Evolutionary conservation across 2,888 invertebrate genomes (phyloP).

Genomic region (Lasioglossum marginatum): DNA sequence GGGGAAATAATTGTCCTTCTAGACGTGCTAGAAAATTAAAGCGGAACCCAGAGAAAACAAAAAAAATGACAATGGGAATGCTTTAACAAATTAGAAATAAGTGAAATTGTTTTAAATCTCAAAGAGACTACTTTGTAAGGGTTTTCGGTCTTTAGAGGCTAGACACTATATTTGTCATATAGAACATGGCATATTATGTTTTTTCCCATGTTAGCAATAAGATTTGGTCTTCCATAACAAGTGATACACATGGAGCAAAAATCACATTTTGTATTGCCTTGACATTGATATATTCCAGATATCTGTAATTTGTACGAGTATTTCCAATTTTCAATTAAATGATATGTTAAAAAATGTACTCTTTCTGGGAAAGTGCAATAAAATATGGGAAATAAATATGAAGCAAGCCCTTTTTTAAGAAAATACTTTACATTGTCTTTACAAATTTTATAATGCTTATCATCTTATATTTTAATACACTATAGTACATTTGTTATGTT

Average conservation of each 20-base stretch:
- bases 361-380: slow-evolving; percentile 83
- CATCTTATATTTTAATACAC: not conserved
- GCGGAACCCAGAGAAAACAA: slow-evolving; percentile 27
- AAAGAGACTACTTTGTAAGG: slow-evolving; percentile 65
- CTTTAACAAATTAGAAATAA: slow-evolving; percentile 48
- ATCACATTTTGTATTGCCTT: slow-evolving; percentile 42
- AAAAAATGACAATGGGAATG: slow-evolving; percentile 38
- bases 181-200: slow-evolving; percentile 54
- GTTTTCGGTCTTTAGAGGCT: slow-evolving; percentile 75
- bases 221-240: slow-evolving; percentile 66
- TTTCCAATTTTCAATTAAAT: slow-evolving; percentile 60
- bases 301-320: slow-evolving; percentile 58
- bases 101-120: slow-evolving; percentile 56
- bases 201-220: slow-evolving; percentile 67
- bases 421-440: slow-evolving; percentile 12
- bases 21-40: slow-evolving; percentile 36
- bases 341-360: slow-evolving; percentile 75
- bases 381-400: slow-evolving; percentile 73
- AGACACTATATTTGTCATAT: slow-evolving; percentile 60
- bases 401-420: slow-evolving; percentile 1
- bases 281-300: slow-evolving; percentile 55
- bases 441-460: slow-evolving; percentile 7
- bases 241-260: slow-evolving; percentile 38
- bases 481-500: slow-evolving; percentile 9
- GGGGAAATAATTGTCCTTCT: slow-evolving; percentile 41